Evolutionary conservation across 2,888 invertebrate species (phyloP).

Genomic region (Nycteola revayana): DNA sequence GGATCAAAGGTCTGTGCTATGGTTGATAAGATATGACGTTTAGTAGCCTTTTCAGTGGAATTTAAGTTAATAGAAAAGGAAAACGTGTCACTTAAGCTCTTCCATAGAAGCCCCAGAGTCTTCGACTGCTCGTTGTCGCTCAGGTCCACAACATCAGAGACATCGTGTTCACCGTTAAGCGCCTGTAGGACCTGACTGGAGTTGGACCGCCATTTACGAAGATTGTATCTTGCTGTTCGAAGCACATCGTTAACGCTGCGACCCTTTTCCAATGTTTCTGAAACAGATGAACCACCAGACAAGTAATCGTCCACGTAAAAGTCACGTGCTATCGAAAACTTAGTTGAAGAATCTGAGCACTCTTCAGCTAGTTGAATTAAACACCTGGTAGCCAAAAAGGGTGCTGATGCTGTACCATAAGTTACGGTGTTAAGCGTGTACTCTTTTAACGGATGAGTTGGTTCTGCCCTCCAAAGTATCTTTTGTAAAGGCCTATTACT

Average conservation of each 20-base stretch:
- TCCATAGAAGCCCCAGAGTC: neutral
- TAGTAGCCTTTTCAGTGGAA: no score
- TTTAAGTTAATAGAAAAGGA: no score
- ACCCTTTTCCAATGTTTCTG: neutral
- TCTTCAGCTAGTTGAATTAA: no score
- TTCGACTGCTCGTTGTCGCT: neutral
- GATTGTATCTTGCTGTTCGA: neutral
- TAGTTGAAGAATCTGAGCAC: neutral
- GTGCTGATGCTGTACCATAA: no score
- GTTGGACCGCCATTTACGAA: constrained; percentile 2
- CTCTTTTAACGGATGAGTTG: no score
- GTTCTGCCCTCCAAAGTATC: no score
- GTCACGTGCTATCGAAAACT: neutral
- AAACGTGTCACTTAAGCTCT: neutral
- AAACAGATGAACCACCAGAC: neutral
- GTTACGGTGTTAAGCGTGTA: no score
- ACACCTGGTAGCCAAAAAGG: no score
- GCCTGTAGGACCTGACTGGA: neutral
- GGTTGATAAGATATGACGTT: constrained; percentile 1
- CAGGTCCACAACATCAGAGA: neutral
- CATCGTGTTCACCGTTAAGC: neutral
- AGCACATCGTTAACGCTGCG: neutral
- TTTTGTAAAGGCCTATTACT: no score
- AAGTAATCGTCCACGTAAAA: constrained; percentile 2
- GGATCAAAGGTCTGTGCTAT: neutral